These are phyloP conservation scores for Brachionus rubens DNA, from an alignment of 1,140 invertebrate genomes.

Conservation along the genomic window DNA sequence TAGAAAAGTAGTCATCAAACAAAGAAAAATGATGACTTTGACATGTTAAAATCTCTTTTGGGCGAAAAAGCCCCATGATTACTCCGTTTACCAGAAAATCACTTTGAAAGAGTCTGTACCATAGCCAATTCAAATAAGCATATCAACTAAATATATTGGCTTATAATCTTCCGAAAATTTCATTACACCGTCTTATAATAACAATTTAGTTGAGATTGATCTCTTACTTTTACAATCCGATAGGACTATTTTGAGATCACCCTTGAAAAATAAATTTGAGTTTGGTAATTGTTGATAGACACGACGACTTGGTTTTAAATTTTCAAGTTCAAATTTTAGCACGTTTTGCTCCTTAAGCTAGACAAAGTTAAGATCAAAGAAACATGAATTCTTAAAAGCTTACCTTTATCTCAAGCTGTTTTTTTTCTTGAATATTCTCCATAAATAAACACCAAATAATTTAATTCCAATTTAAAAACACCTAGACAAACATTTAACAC, in stretches of 20 bases:
- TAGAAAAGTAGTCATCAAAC: too few species aligned
- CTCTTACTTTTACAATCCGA: slow-evolving; percentile 16
- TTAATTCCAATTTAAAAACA: not conserved
- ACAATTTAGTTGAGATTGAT: too few species aligned
- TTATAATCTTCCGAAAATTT: too few species aligned
- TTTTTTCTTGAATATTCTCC: too few species aligned
- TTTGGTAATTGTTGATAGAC: slow-evolving; percentile 13
- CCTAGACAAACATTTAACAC: not conserved
- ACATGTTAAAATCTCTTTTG: too few species aligned
- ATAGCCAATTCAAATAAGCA: too few species aligned
- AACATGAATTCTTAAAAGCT: not conserved
- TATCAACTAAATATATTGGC: too few species aligned
- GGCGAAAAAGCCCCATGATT: too few species aligned
- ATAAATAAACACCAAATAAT: not conserved
- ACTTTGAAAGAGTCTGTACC: too few species aligned
- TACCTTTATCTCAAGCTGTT: not conserved
- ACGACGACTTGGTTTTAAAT: slow-evolving; percentile 6
- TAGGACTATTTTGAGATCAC: not conserved
- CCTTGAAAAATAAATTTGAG: slow-evolving; percentile 31
- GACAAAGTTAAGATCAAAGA: not conserved
- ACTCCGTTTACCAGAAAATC: too few species aligned
- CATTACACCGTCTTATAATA: too few species aligned
- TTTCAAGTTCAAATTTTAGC: slow-evolving; percentile 33
- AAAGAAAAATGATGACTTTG: too few species aligned
- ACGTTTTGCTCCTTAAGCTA: slow-evolving; percentile 36